phyloP scores from a whole-genome alignment of 2,888 invertebrate species.

The Aproaerema taeniolella region DNA sequence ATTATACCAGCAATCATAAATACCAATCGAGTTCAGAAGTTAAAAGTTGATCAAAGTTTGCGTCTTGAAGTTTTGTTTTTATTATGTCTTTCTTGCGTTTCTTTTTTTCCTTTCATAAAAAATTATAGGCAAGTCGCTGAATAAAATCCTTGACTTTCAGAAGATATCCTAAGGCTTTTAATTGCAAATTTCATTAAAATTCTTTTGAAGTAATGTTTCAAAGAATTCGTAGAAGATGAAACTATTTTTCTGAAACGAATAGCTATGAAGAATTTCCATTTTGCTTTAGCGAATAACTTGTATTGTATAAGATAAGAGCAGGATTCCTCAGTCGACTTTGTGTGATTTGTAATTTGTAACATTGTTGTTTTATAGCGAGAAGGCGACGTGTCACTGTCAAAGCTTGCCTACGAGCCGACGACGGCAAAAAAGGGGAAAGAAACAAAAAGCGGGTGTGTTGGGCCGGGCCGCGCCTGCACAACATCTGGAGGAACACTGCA shows the following conservation, averaged over 20 bases:
- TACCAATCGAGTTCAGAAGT: too few species aligned
- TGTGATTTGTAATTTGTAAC: slow-evolving; percentile 2
- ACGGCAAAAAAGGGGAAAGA: slow-evolving; percentile 43
- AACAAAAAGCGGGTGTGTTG: slow-evolving; percentile 56
- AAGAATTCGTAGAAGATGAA: slow-evolving; percentile 19
- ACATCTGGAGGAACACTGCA: slow-evolving; percentile 71
- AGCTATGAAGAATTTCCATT: not conserved
- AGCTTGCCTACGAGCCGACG: slow-evolving; percentile 21
- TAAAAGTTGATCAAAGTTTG: too few species aligned
- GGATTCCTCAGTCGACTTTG: not conserved
- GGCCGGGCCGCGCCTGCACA: slow-evolving; percentile 68
- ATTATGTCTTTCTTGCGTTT: too few species aligned
- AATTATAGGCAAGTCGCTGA: too few species aligned
- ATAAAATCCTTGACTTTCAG: slow-evolving; percentile 5
- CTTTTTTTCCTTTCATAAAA: too few species aligned
- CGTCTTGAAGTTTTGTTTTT: too few species aligned
- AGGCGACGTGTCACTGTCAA: slow-evolving; percentile 33
- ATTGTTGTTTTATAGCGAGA: slow-evolving; percentile 10
- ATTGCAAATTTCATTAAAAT: slow-evolving; percentile 25
- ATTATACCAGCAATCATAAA: too few species aligned
- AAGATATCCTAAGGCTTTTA: slow-evolving; percentile 12
- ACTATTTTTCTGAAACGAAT: slow-evolving; percentile 14
- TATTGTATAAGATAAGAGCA: too few species aligned
- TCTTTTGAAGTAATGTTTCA: slow-evolving; percentile 22
- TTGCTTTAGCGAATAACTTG: not conserved